Percentiles rank a stretch among this genome's conserved stretches.
Conservation (phyloP, 1,140 invertebrate genomes). For the Eriosoma lanigerum region DNA sequence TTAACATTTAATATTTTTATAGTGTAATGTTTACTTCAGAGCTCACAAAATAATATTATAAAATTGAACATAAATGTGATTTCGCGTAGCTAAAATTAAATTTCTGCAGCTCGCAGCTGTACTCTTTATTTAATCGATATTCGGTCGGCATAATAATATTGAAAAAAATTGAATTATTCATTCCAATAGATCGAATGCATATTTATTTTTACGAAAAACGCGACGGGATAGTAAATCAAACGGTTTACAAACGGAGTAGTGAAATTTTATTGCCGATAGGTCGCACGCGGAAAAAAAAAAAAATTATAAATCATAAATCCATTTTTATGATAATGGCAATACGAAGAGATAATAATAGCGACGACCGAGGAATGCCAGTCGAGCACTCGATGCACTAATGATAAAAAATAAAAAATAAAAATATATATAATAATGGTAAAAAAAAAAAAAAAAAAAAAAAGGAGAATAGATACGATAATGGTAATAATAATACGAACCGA, state of each 20-base stretch:
- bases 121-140: too few relatives aligned
- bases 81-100: too few relatives aligned
- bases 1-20: too few relatives aligned
- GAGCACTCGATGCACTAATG: neutral
- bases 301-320: conserved; percentile 10
- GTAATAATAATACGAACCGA: neutral
- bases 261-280: neutral
- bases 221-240: neutral
- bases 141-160: too few relatives aligned
- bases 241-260: too few relatives aligned
- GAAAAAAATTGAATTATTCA: too few relatives aligned
- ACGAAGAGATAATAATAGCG: conserved; percentile 28
- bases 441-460: conserved; percentile 1
- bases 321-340: conserved; percentile 28
- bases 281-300: neutral
- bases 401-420: neutral
- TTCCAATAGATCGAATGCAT: too few relatives aligned
- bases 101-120: too few relatives aligned
- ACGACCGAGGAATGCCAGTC: conserved; percentile 3
- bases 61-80: too few relatives aligned
- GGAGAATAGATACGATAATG: neutral
- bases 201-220: neutral
- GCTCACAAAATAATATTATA: too few relatives aligned
- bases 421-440: neutral
- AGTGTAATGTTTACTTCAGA: too few relatives aligned